Evolutionary conservation across 2,113 vertebrate genomes (phyloP).

Genomic region (Cairina moschata): DNA sequence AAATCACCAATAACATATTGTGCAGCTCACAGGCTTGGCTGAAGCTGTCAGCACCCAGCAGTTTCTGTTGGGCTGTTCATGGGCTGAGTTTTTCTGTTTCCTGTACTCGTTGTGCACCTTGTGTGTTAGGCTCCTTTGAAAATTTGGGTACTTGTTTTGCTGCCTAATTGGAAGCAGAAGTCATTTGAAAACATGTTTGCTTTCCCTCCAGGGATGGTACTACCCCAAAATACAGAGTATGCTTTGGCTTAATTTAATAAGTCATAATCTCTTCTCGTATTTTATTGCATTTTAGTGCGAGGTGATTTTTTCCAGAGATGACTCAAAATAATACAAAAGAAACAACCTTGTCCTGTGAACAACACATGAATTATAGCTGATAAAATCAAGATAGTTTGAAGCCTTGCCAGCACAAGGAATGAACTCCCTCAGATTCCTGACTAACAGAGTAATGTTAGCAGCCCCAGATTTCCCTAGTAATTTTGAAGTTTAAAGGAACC

Average conservation of each 20-base stretch:
- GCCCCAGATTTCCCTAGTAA: constrained; percentile 35
- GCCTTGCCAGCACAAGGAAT: constrained; percentile 62
- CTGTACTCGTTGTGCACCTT: constrained; percentile 30
- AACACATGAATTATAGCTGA: constrained; percentile 69
- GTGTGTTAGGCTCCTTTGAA: constrained; percentile 44
- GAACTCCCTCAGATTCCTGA: constrained; percentile 63
- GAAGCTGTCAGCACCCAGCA: background rate
- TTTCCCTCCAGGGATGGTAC: constrained; percentile 63
- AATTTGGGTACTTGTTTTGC: constrained; percentile 57
- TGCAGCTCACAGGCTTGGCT: background rate
- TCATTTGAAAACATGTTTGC: constrained; percentile 51
- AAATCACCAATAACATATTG: background rate
- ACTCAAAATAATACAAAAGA: constrained; percentile 70
- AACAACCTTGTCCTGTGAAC: constrained; percentile 62
- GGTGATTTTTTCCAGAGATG: constrained; percentile 74
- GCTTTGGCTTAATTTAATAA: constrained; percentile 73
- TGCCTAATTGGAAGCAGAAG: constrained; percentile 66
- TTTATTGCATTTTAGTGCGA: constrained; percentile 59
- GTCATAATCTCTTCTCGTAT: constrained; percentile 70
- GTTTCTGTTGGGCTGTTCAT: constrained; percentile 8
- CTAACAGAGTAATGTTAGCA: constrained; percentile 47
- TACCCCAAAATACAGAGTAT: constrained; percentile 52
- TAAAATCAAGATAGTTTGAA: constrained; percentile 72
- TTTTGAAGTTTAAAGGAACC: constrained; percentile 48
- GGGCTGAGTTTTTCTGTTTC: background rate